Evolutionary conservation across 2,888 invertebrate species (phyloP), one percentile per base, ranked within the genome.

Genomic region (Cacoxenus indagator): DNA sequence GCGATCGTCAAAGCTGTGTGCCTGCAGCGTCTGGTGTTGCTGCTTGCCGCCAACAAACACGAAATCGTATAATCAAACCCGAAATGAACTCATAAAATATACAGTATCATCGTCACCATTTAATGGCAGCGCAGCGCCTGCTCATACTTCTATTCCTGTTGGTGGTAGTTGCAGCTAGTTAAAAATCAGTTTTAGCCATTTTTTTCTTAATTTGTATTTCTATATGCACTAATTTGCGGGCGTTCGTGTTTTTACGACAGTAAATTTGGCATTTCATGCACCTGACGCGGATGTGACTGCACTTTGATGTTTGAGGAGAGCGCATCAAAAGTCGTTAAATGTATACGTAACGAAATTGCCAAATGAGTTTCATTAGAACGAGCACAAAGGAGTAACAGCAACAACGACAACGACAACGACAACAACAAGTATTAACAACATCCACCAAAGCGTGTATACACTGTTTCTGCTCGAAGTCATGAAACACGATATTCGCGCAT

Each of bases 51-150:
- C 61, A 57, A 59, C 65, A 65, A 26, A 19, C 55, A 55, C 26
- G 26, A 55, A 31, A 45, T 62, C 61, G 45, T 22, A 62, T 62
- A 62, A 62, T 62, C 61, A 62, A 62, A 72, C 74, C 65, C 72
- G 70, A 83, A 62, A 83, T 80, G 80, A 82, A 82, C 83, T 80
- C 80, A 83, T 80, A 80, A 80, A 81, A 82, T 83, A 76, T 76
- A 82, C 77, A 83, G 80, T 83, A 80, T 82, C 80, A 80, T 82
- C 80, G 31, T 27, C 64, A 19, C 11, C 48, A 29, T 31, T 51
- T n/a, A 8, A 17, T 17, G 9, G 17, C 22, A 19, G 9, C 2
- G 14, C 37, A 37, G 5, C 43, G 45, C 5, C 62, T 24, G n/a
- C n/a, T 24, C 62, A 62, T 43, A 4, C 9, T 51, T 27, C 19